Evolutionary conservation across 2,888 invertebrate genomes (phyloP), one percentile per base, ranked within the genome.

Genomic region (Scaptomyza cyrtandrae): DNA sequence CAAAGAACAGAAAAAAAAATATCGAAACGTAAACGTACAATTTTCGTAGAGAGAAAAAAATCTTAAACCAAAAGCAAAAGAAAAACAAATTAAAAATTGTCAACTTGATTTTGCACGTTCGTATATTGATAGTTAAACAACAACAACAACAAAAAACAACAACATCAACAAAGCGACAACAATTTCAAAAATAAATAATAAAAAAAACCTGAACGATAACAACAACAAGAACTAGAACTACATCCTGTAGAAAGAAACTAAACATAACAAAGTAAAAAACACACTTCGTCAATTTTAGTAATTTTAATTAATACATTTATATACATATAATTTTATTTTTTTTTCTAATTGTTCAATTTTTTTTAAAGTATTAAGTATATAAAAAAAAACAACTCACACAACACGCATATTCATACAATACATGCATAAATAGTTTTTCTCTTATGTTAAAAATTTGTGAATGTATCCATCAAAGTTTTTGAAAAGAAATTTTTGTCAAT

Each of bases 271-370:
- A 71, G 75, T 43, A 61, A 64, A 70, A 71, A 89, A 89, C 90
- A 89, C 90, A 91, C 90, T 90, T 91, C 91, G 90, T 91, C 90
- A 90, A 90, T 89, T 90, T 90, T 89, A 89, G 81, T 86, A 84
- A 86, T 76, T 81, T 75, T 78, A 83, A 78, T 78, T 52, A 65
- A 77, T 75, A 72, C 71, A 84, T 76, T 68, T 69, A 80, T 65
- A 76, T 58, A 75, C 41, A 41, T 10, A 41, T 50, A 49, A 24
- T 24, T 24, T 24, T 31, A 50, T 64, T 79, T 75, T 64, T 60
- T 70, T 69, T 81, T 63, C 71, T 62, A 62, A 78, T 80, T 78
- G 72, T 70, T 85, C 78, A 29, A 6, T 33, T 33, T 74, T 71
- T 59, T 76, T 75, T 73, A 65, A 67, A 65, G 57, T 60, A 57